Evolutionary conservation across 2,797 vertebrate genomes (phyloP).

Genomic region (Dermochelys coriacea): DNA sequence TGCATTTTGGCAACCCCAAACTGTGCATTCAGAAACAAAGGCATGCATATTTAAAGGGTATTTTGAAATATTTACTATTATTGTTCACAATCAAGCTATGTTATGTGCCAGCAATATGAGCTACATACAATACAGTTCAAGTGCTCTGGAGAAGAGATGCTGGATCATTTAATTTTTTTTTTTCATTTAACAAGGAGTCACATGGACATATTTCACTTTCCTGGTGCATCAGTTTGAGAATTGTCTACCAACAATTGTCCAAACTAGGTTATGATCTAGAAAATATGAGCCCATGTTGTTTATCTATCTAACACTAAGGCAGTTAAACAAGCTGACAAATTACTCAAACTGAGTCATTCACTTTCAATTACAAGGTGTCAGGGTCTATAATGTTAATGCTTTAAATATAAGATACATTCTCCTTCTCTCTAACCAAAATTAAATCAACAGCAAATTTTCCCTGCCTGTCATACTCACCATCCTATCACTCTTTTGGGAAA

Average conservation of each 20-base stretch:
- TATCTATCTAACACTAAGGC: not conserved
- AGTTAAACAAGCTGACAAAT: conserved; percentile 52
- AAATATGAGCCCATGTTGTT: conserved; percentile 20
- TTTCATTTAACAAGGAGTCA: not conserved
- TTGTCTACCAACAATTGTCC: conserved; percentile 36
- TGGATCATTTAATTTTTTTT: not conserved
- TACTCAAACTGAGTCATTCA: conserved; percentile 37
- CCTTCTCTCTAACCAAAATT: not conserved
- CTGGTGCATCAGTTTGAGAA: not conserved
- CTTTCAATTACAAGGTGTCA: not conserved
- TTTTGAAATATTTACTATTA: not conserved
- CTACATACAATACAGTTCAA: not conserved
- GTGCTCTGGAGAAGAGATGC: not conserved
- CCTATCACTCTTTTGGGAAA: not conserved
- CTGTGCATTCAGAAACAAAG: not conserved
- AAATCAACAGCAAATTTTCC: not conserved
- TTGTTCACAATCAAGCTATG: not conserved
- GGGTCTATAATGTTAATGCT: not conserved
- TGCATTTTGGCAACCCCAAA: not conserved
- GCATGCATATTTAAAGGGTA: not conserved
- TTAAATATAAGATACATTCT: not conserved
- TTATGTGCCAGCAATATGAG: not conserved
- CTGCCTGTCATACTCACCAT: fast-evolving
- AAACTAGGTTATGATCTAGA: not conserved
- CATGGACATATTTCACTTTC: not conserved